phyloP scores from a whole-genome alignment of 1,140 invertebrate genomes.

The Asbolus verrucosus region DNA sequence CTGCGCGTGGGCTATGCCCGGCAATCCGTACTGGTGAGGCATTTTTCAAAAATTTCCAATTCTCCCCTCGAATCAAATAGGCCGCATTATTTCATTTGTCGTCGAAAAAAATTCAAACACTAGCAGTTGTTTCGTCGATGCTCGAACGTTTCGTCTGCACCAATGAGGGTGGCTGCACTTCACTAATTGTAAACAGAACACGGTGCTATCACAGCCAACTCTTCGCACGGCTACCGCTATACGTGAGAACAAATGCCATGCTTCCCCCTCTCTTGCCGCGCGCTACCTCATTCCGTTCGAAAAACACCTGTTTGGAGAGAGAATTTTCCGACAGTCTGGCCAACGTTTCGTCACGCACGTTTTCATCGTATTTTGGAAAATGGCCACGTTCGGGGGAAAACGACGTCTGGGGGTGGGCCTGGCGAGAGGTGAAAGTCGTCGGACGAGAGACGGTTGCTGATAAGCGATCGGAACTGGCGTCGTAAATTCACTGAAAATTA shows the following conservation, averaged over 20 bases:
- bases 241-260: constrained; percentile 59
- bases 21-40: constrained; percentile 82
- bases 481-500: constrained; percentile 26
- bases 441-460: constrained; percentile 8
- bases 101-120: background rate
- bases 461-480: background rate
- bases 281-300: constrained; percentile 69
- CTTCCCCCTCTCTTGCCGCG: constrained; percentile 56
- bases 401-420: constrained; percentile 3
- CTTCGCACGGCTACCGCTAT: constrained; percentile 54
- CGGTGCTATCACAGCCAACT: constrained; percentile 31
- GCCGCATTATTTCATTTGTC: constrained; percentile 6
- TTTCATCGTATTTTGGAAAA: background rate
- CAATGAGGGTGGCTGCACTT: background rate
- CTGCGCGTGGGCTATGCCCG: constrained; percentile 76
- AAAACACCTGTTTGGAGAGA: constrained; percentile 75
- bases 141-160: background rate
- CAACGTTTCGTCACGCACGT: constrained; percentile 62
- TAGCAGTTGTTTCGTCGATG: constrained; percentile 17
- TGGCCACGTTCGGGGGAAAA: background rate
- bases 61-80: constrained; percentile 4
- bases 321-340: constrained; percentile 73
- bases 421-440: constrained; percentile 2
- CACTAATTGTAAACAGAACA: constrained; percentile 36
- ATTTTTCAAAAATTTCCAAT: constrained; percentile 71